Evolutionary conservation across 2,888 invertebrate genomes (phyloP), one percentile per base, ranked within the genome.

Genomic region (Strigamia maritima): DNA sequence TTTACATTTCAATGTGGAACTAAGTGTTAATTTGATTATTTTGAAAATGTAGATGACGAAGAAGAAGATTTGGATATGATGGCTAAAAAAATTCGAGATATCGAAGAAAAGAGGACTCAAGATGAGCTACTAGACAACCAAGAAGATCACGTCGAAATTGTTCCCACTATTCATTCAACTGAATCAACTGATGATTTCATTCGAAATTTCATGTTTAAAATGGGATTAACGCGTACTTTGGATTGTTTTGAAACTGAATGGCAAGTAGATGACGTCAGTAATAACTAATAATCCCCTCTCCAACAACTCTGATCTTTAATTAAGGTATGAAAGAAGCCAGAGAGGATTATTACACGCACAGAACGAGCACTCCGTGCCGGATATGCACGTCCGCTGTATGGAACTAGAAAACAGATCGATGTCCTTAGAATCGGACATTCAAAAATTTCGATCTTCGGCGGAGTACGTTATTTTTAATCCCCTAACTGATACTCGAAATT

Each of bases 231-330:
- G 14, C 26, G 26, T 22, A 78, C 78, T 10, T 38, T 78, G 10
- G 78, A 78, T 38, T 65, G 28, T n/a, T 78, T 78, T 38, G 78
- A 78, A 44, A 70, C 78, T 7, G 78, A 78, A 70, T 78, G 78
- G 78, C 65, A 31, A 16, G 65, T 76, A 44, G 4, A 35, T 6
- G 8, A 10, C 3, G 49, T 14, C 3, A 49, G 14, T 19, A 74
- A 22, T 3, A 28, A 4, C 22, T 74, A 74, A n/a, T n/a, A n/a
- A n/a, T n/a, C 14, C 31, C 10, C n/a, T 75, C 40, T 40, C 10
- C 2, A 40, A 14, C 2, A 6, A 6, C 2, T 40, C 10, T 35
- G 1, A 40, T 35, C 38, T 14, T 22, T 76, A 38, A 76, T 10
- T 16, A 3, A 78, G 70, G 78, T 78, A 70, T 35, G 78, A 78